Evolutionary conservation across 2,797 vertebrate species (phyloP), one percentile per base, ranked within the genome.

Genomic region (Epinephelus awoara): DNA sequence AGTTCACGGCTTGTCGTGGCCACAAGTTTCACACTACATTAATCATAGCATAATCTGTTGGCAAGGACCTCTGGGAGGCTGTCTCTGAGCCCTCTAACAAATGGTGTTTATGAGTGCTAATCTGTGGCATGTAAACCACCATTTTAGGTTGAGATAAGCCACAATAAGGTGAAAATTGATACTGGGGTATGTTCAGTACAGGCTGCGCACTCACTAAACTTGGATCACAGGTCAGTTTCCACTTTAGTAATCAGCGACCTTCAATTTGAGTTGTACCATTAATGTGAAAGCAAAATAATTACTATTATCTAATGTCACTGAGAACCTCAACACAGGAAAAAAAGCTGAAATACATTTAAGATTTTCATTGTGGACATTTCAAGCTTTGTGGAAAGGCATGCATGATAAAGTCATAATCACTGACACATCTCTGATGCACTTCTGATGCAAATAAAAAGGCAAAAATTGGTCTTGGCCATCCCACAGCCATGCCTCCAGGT

Each of bases 41-140:
- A 93, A 93, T 95, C 91, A 93, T 34, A 61, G 66, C 61, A 91
- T 91, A 93, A 93, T 94, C 92, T 94, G 83, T 88, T 95, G 93
- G 93, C 91, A 83, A 71, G 40, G 29, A 54, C 40, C 66, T 72
- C 38, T 67, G 76, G 80, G 87, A 90, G 85, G 79, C 10, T 29
- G 68, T 84, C 52, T 82, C 23, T 0, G 61, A 86, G 57, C 56
- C 61, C 63, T 67, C 68, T 91, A 94, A 93, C 88, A 74, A 94
- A 93, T 90, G 74, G 79, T 94, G 91, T 92, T 94, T 92, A 92
- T 88, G 84, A 90, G 79, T 78, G 71, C 81, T 90, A 87, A 90
- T 92, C 88, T 91, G 79, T 87, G 89, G 88, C 89, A 92, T 92
- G 91, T 90, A 91, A 92, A 93, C 93, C 73, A 89, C 67, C 44